Base-by-base conservation (phyloP, 2,113 vertebrate genomes). In the Cyphomyrus discorhynchus region DNA sequence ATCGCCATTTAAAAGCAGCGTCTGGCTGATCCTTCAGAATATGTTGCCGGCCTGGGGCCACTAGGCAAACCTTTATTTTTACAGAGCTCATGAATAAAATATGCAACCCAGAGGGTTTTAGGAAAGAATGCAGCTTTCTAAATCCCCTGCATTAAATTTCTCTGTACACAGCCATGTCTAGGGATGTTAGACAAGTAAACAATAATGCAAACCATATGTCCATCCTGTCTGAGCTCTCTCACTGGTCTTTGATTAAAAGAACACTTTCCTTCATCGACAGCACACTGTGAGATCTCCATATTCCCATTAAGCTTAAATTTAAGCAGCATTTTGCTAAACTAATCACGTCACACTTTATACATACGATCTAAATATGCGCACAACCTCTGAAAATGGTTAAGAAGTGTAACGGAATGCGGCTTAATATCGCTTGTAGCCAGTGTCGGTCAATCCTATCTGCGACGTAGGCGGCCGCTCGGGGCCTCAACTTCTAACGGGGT, bases 81-180 rank as follows among this genome's bases (percentile, higher is more conserved):
- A 95, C 93, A 94, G 94, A 91, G 89, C 92, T 94, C 92, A 95
- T 96, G 94, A 95, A 95, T 95, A 94, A 96, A 96, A 95, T 92
- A 96, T 96, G 92, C 92, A 92, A 94, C 92, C 95, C 93, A 91
- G 89, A 89, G 92, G 94, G 93, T 94, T 92, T 85, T 90, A 90
- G 87, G 89, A 91, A 89, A 94, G 90, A 91, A 91, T 89, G 86
- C 74, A 90, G 91, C 91, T 95, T 94, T 92, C 92, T 93, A 93
- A 91, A 94, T 93, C 92, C 90, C 90, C 91, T 15, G 47, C 92
- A 94, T 95, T 94, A 94, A 94, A 94, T 94, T 93, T 93, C 91
- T 92, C 90, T 93, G 92, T 93, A 93, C 94, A 93, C 91, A 91
- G 93, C 92, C 91, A 92, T 93, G 92, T 94, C 92, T 93, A 89